Evolutionary conservation across 2,888 invertebrate genomes (phyloP).

Genomic region (Xylota sylvarum): DNA sequence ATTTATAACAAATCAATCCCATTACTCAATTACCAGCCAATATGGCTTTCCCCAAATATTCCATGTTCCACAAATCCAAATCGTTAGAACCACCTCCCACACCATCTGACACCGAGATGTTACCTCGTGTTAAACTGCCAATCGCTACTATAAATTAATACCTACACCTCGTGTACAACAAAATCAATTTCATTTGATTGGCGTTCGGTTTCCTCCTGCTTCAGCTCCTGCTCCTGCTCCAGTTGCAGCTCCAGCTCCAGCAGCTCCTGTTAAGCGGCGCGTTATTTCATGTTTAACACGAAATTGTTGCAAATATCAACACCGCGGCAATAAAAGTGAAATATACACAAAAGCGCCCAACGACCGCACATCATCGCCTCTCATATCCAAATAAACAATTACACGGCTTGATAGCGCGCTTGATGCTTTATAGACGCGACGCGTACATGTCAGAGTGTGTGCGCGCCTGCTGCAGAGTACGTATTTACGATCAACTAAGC

Average conservation of each 20-base stretch:
- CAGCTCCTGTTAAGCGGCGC: slow-evolving; percentile 27
- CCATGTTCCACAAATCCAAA: neutral
- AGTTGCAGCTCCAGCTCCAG: neutral
- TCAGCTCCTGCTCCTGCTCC: slow-evolving; percentile 1
- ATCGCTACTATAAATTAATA: slow-evolving; percentile 49
- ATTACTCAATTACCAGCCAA: neutral
- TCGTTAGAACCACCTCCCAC: neutral
- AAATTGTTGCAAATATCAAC: slow-evolving; percentile 72
- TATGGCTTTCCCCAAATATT: neutral
- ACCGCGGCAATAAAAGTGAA: slow-evolving; percentile 54
- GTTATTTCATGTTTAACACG: slow-evolving; percentile 60
- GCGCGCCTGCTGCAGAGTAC: slow-evolving; percentile 37
- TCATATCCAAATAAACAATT: slow-evolving; percentile 75
- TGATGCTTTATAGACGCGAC: slow-evolving; percentile 66
- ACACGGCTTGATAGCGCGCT: slow-evolving; percentile 70
- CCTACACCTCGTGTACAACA: slow-evolving; percentile 43
- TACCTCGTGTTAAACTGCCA: slow-evolving; percentile 20
- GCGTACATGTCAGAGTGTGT: slow-evolving; percentile 40
- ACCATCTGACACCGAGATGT: neutral
- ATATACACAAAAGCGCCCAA: slow-evolving; percentile 58
- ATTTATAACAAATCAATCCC: neutral
- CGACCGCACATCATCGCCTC: slow-evolving; percentile 71
- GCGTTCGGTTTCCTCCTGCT: slow-evolving; percentile 33
- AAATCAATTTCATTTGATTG: slow-evolving; percentile 73
- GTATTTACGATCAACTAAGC: slow-evolving; percentile 72